Evolutionary conservation across 2,113 vertebrate species (phyloP).

Genomic region (Thunnus maccoyii): DNA sequence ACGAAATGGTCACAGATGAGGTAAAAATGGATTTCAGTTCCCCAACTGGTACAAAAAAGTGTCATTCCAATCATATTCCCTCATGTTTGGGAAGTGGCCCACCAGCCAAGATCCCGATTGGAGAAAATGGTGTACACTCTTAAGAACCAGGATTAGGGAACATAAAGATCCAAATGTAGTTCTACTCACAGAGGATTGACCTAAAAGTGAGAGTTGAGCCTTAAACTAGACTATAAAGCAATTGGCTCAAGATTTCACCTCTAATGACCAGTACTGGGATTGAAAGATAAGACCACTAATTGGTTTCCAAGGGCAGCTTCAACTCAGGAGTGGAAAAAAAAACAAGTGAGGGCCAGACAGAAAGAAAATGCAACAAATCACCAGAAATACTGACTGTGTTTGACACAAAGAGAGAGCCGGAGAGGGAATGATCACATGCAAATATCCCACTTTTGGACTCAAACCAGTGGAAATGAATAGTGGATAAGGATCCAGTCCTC

Average conservation of each 20-base stretch:
- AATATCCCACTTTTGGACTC: conserved; percentile 5
- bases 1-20: neutral
- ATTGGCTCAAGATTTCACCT: neutral
- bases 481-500: conserved; percentile 8
- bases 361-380: neutral
- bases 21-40: too few species aligned
- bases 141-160: neutral
- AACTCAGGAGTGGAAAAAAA: conserved; percentile 7
- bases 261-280: neutral
- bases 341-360: neutral
- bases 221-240: neutral
- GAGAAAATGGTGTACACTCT: neutral
- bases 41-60: neutral
- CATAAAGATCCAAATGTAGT: conserved; percentile 10
- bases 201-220: neutral
- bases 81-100: neutral
- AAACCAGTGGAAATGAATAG: conserved; percentile 1
- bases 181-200: neutral
- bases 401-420: too few species aligned
- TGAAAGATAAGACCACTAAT: neutral
- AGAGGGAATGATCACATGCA: neutral
- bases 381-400: conserved; percentile 9
- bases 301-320: conserved; percentile 11
- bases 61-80: neutral
- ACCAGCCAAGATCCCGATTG: neutral